Percentiles rank a stretch among this genome's conserved stretches.
These are phyloP conservation scores for Pristionchus arcanus DNA, from an alignment of 2,888 invertebrate species.

Conservation along the genomic window DNA sequence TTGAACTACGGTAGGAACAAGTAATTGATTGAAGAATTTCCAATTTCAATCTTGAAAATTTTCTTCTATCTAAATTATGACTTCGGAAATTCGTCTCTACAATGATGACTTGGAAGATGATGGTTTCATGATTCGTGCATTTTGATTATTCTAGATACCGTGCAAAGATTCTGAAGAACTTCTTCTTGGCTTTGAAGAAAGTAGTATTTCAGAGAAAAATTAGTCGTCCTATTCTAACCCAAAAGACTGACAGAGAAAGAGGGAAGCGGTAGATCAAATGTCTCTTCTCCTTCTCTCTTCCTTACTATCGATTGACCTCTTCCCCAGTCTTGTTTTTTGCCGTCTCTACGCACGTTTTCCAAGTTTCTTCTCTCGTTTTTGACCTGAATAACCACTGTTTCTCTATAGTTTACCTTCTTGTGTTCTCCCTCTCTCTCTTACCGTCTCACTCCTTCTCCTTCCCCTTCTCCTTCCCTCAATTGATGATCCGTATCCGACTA, in stretches of 20 bases:
- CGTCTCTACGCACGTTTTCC: background rate
- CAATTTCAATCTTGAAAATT: background rate
- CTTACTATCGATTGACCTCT: conserved; percentile 11
- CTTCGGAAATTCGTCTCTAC: too few species aligned
- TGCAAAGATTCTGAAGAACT: too few species aligned
- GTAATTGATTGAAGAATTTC: background rate
- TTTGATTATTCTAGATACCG: too few species aligned
- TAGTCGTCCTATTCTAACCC: too few species aligned
- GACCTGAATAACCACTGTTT: conserved; percentile 32
- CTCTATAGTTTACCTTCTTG: background rate
- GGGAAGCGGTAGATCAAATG: background rate
- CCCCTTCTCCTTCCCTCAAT: conserved; percentile 13
- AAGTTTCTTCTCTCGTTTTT: background rate
- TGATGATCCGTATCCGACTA: conserved; percentile 41
- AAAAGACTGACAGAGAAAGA: background rate
- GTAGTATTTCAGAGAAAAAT: background rate
- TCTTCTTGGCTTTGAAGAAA: too few species aligned
- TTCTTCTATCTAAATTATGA: too few species aligned
- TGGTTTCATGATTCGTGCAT: too few species aligned
- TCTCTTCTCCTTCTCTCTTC: background rate
- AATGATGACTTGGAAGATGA: too few species aligned
- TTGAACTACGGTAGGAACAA: background rate
- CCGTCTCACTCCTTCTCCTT: background rate
- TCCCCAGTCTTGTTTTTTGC: conserved; percentile 13
- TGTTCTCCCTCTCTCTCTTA: background rate